A percentile compares a stretch with the other conserved stretches of the same genome.
Evolutionary conservation across 2,888 invertebrate genomes (phyloP).

Genomic region (Drosophila subquinaria): DNA sequence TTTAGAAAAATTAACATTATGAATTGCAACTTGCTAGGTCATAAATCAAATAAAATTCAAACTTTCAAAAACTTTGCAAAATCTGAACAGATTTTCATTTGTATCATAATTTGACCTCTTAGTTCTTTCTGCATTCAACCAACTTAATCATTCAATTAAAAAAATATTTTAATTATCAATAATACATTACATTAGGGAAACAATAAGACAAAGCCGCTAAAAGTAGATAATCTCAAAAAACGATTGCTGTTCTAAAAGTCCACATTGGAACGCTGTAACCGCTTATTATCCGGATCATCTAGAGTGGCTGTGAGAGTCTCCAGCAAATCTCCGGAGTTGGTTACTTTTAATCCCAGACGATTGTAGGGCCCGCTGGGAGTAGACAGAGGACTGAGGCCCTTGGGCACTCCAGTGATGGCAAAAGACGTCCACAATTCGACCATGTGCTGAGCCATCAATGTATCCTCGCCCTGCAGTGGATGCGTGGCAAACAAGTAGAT

Average conservation of each 20-base stretch:
- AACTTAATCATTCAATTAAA: no score
- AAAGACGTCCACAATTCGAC: conserved; percentile 86
- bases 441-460: conserved; percentile 85
- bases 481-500: conserved; percentile 87
- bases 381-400: conserved; percentile 43
- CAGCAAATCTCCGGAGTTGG: conserved; percentile 69
- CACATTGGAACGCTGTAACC: conserved; percentile 55
- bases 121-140: no score
- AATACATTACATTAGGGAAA: not conserved
- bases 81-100: no score
- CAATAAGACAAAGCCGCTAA: not conserved
- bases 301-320: conserved; percentile 77
- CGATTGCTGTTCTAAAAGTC: conserved; percentile 59
- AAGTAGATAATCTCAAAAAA: not conserved
- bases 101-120: no score
- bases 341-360: conserved; percentile 73
- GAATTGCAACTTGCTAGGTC: no score
- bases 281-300: conserved; percentile 77
- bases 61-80: no score
- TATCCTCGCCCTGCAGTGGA: conserved; percentile 81
- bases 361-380: conserved; percentile 84
- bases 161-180: not conserved
- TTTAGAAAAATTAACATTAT: no score
- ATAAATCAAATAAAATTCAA: no score
- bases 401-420: conserved; percentile 82